Evolutionary conservation across 1,140 invertebrate species (phyloP), one percentile per base, ranked within the genome.

Genomic region (Diabrotica virgifera): DNA sequence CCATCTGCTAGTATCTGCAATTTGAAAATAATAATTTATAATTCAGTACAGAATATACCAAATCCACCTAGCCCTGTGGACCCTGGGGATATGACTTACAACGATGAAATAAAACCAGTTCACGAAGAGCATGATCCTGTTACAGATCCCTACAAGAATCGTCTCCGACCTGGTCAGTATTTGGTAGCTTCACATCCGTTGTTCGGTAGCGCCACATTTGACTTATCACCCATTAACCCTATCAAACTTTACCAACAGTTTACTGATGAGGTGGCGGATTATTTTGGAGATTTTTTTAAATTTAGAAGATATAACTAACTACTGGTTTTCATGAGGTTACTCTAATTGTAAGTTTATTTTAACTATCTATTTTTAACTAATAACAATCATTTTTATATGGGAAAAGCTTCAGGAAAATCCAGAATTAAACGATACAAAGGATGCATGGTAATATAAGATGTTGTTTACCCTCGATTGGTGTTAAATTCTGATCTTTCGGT

Each of bases 61-160:
- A 60, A 60, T 52, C 59, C 50, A 51, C 8, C 36, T n/a, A 36
- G 10, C 11, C 24, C 40, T 13, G 59, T 60, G 9, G 46, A 70
- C 51, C 65, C 65, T 5, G 68, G 24, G 38, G 68, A 69, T 59
- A 64, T 69, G 5, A 69, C 64, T 36, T 67, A 62, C 55, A 67
- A 14, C 50, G 68, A 70, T 51, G 62, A 70, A 50, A 61, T 65
- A 7, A 70, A 65, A 53, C 68, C 68, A 14, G 68, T 70, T 38
- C 62, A 70, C 35, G 68, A 70, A 64, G 62, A 70, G 24, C 56
- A 66, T 52, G 68, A 70, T 57, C 67, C 61, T 40, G 63, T 70
- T 64, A 66, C 61, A 58, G 68, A 67, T 66, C 63, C 60, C 10
- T 67, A 70, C 52, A 67, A 40, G 38, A 64, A 69, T 50, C 65